Evolutionary conservation across 2,888 invertebrate species (phyloP), one percentile per base, ranked within the genome.

Genomic region (Zele albiditarsus): DNA sequence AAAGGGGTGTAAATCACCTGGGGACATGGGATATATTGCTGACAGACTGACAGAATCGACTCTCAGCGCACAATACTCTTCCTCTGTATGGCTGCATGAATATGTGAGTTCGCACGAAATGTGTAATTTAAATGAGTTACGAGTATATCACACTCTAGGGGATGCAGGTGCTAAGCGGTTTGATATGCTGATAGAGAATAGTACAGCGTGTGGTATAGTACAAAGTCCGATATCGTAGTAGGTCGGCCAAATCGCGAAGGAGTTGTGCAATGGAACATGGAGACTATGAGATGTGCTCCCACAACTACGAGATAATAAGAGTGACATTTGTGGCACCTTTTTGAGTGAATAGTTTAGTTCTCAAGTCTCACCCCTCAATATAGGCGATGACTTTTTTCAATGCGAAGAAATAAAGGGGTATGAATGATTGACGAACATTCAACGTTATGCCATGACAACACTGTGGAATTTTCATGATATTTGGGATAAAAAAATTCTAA

Each of bases 71-170:
- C 53, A 53, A 49, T 42, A 58, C 63, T 74, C 60, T 71, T 71
- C 76, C 73, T 69, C 69, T 76, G 58, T 71, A 63, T 68, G 74
- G 62, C 20, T 70, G 65, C 49, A 58, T 58, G 68, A 73, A 82
- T 83, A 81, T 82, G 82, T 80, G 79, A 73, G 82, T 82, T 82
- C 84, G 79, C 81, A 87, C 86, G 87, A 87, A 88, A 88, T 87
- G 88, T 88, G 86, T 88, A 89, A 89, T 89, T 89, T 88, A 87
- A 88, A 89, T 88, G 89, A 89, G 88, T 88, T 87, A 88, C 87
- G 86, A 84, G 86, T 84, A 82, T 89, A 89, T 89, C 87, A 86
- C 88, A 88, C 89, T 89, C 89, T 81, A 86, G 89, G 89, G 89
- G 89, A 88, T 53, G 89, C 87, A 87, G 89, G 89, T 88, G 89